A percentile compares a stretch with the other conserved stretches of the same genome.
phyloP scores from a whole-genome alignment of 2,888 invertebrate genomes.

The Chironomus riparius region DNA sequence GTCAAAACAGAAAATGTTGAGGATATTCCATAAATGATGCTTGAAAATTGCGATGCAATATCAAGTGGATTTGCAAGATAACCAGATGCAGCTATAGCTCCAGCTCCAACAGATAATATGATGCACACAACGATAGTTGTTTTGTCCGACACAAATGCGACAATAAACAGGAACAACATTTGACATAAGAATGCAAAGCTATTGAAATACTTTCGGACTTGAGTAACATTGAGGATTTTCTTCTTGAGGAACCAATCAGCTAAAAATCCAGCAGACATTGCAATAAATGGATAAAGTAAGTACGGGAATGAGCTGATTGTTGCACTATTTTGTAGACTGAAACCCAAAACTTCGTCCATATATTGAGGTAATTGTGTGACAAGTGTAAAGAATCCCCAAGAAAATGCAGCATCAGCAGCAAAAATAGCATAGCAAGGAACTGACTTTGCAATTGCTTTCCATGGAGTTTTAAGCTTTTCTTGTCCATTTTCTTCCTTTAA shows the following conservation, averaged over 20 bases:
- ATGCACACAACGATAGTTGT: background rate
- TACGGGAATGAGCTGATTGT: background rate
- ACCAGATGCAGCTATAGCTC: background rate
- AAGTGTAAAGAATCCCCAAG: slow-evolving; percentile 84
- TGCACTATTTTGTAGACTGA: background rate
- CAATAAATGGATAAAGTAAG: background rate
- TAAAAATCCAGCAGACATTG: background rate
- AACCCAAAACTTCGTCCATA: background rate
- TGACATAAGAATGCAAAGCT: background rate
- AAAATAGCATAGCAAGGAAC: slow-evolving; percentile 76
- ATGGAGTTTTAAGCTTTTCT: slow-evolving; percentile 44
- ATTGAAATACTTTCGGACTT: background rate
- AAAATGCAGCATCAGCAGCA: slow-evolving; percentile 75
- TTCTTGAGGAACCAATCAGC: background rate
- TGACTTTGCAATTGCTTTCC: slow-evolving; percentile 66
- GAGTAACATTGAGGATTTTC: background rate
- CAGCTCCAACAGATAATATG: background rate
- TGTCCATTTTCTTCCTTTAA: slow-evolving; percentile 36
- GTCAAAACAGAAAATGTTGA: background rate
- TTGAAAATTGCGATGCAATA: background rate
- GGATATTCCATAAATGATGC: background rate
- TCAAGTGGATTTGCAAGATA: background rate
- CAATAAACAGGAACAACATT: background rate
- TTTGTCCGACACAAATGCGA: background rate
- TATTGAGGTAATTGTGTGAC: slow-evolving; percentile 42